Base-by-base conservation (phyloP, 2,113 vertebrate genomes). In the Mystacornis crossleyi region DNA sequence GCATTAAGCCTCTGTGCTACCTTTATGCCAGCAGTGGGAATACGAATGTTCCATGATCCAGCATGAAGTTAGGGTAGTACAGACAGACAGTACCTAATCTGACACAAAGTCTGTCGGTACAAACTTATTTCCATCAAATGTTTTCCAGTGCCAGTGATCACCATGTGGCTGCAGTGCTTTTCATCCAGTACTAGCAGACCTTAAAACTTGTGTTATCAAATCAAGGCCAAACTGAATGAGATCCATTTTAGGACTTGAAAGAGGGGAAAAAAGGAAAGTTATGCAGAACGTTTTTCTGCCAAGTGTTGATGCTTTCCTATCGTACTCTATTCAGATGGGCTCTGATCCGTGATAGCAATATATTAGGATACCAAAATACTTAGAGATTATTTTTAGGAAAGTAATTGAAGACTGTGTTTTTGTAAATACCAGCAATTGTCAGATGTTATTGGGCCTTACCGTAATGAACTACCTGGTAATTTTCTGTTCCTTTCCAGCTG, bases 161-260 rank as follows among this genome's bases (percentile, higher is more conserved):
- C 29, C 24, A 5, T 40, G 70, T 65, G 54, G 53, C 81, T 86
- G 45, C 42, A 66, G 53, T 45, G 38, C 40, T 87, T 74, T 75
- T 55, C 29, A 20, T 53, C 15, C 38, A 58, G 14, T 60, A 28
- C n/a, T 20, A 77, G 50, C 47, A 81, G 71, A 66, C 29, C 58
- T 80, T 67, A 86, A 69, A 65, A 69, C 38, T 29, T 55, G 12
- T 48, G 25, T 40, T 86, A 33, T 18, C 74, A 72, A 61, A n/a
- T 58, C 38, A 31, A 58, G 60, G 33, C 64, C 79, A 53, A 55
- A 54, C 24, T 42, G 45, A 91, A 50, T 5, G 16, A 79, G 40
- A 74, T 94, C 43, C 33, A 17, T 91, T 93, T 95, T 81, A 86
- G 78, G 80, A 42, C 18, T 38, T 64, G 15, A 69, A 93, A 90